Conservation (phyloP, 2,113 vertebrate species). For the Galeopterus variegatus region DNA sequence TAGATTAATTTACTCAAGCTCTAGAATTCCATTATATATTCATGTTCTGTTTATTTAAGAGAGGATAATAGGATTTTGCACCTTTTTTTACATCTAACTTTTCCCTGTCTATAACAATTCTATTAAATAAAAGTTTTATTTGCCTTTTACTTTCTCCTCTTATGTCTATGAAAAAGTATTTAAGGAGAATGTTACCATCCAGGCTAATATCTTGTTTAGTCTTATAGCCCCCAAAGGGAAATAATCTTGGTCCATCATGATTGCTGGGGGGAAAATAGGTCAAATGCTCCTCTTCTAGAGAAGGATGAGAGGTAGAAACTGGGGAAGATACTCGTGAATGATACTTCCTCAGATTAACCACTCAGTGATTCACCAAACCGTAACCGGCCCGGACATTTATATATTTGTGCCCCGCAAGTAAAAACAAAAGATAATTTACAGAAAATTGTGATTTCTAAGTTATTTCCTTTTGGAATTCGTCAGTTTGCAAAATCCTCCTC, state of each 20-base stretch:
- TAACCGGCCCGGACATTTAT: not conserved
- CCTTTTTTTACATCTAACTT: not conserved
- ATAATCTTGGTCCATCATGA: not conserved
- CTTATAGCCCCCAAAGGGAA: not conserved
- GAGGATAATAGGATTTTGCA: not conserved
- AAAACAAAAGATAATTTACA: conserved; percentile 22
- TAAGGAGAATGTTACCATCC: not conserved
- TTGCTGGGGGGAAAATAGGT: not conserved
- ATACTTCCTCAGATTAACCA: not conserved
- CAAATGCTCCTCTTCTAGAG: not conserved
- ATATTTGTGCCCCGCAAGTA: not conserved
- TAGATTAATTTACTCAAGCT: not conserved
- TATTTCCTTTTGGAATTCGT: conserved; percentile 21
- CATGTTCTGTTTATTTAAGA: not conserved
- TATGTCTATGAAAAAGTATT: not conserved
- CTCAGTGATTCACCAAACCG: not conserved
- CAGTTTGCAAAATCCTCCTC: conserved; percentile 20
- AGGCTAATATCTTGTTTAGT: not conserved
- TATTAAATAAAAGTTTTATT: not conserved
- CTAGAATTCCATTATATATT: not conserved
- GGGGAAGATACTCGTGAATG: not conserved
- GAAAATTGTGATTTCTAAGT: not conserved
- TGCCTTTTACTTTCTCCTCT: not conserved
- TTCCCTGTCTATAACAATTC: not conserved
- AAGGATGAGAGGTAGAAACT: not conserved